Base-by-base conservation (phyloP, 2,888 invertebrate species). In the Thymelicus acteon region DNA sequence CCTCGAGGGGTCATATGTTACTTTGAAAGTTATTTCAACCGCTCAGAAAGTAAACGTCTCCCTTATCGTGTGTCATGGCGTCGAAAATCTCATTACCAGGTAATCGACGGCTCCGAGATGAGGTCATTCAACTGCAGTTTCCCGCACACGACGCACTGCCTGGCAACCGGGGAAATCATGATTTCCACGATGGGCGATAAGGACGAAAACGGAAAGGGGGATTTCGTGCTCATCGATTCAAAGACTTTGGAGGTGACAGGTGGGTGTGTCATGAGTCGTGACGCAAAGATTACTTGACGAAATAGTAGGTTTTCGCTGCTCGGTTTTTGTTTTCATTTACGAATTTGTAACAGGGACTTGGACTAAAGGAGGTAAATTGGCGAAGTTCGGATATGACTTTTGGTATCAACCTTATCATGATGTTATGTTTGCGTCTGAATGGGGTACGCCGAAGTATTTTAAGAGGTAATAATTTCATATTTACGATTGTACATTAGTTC, bases 361-460 rank as follows among this genome's bases (percentile, higher is more conserved):
- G 98, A 96, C 96, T 0, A 95, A 95, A 73, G 96, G 97, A 0
- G 89, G 95, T 0, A 92, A 95, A 75, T 84, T 86, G n/a, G 96
- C 97, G 0, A 90, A 95, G 67, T 98, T 97, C 78, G 98, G 98
- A 6, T 99, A 99, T 86, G 99, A 99, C 87, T 99, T 97, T 86
- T 99, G 99, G 99, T 99, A 99, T 86, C 99, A 99, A 84, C 99
- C 99, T 0, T 95, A 97, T 79, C 97, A 97, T 80, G 97, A 99
- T 88, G 95, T 97, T 0, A 97, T 99, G 96, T 94, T 98, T 31
- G 96, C 98, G 13, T 95, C 97, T 0, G 99, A 99, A 92, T 99
- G 99, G 99, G 98, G 98, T 0, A 95, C 96, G 0, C 99, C 99
- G 0, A 96, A 95, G 74, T 92, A 96, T 64, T 98, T 98, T 85